Conservation (phyloP, 2,113 vertebrate genomes). For the Onychostruthus taczanowskii region DNA sequence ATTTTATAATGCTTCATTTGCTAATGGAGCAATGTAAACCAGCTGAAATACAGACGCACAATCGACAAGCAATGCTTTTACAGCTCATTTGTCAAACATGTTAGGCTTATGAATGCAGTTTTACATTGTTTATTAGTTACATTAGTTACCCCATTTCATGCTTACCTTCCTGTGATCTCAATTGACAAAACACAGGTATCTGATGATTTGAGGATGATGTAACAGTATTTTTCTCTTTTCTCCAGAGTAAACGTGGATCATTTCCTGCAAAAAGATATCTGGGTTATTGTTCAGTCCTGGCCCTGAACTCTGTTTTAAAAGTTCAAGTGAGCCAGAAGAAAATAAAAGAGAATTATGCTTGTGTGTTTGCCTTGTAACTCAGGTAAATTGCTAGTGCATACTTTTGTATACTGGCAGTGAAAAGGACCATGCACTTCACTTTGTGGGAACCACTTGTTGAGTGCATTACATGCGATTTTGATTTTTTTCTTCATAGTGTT, state of each 20-base stretch:
- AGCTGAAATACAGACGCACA: not conserved
- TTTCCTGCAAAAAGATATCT: not conserved
- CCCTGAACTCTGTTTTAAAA: not conserved
- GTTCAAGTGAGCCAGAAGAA: not conserved
- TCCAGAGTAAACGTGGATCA: not conserved
- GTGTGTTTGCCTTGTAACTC: not conserved
- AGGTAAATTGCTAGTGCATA: not conserved
- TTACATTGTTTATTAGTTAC: not conserved
- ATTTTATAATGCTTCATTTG: constrained; percentile 48
- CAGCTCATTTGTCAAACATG: constrained; percentile 13
- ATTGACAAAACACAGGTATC: not conserved
- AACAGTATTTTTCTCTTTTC: not conserved
- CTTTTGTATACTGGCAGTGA: not conserved
- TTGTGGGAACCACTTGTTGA: not conserved
- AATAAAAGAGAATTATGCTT: too few species aligned
- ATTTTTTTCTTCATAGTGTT: not conserved
- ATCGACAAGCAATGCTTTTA: not conserved
- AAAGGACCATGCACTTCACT: not conserved
- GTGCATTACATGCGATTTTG: not conserved
- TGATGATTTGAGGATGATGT: not conserved
- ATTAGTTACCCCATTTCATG: not conserved
- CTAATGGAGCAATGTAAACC: not conserved
- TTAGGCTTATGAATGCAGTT: not conserved
- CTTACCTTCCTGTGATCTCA: not conserved
- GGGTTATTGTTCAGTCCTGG: not conserved